Base-by-base conservation (phyloP, 2,888 invertebrate species). In the Eustalomyia histrio region DNA sequence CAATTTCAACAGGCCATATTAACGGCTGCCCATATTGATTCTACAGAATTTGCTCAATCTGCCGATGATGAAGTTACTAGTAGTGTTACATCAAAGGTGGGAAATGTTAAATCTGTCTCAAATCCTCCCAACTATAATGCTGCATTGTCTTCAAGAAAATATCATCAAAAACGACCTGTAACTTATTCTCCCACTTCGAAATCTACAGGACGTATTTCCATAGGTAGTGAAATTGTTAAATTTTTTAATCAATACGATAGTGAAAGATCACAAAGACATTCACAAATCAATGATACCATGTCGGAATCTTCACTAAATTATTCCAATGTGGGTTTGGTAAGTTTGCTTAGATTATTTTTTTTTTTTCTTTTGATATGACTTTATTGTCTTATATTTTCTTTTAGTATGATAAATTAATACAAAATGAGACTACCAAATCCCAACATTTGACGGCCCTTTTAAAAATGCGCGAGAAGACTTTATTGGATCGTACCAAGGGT, bases 401-500 rank as follows among this genome's bases (percentile, higher is more conserved):
- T 7, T 72, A 92, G 92, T 91, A 93, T 87, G 93, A 93, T 79
- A 92, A 93, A 86, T 90, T 95, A 85, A 93, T 94, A 83, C 93
- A 93, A 87, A 94, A 94, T 84, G 95, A 95, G 89, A 93, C 94
- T 84, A 90, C 92, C 16, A 91, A 94, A 86, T 92, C 94, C 2
- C 93, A 94, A 84, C 93, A 95, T 88, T 91, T 95, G 85, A 92
- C 93, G 81, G 92, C 93, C 57, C 89, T 94, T 53, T 91, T 95
- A 58, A 93, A 94, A 87, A 92, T 94, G 69, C 91, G 94, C 8
- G 94, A 95, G 87, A 93, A 94, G 86, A 92, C 93, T 0, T 88
- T 95, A 69, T 91, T 93, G 50, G 94, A 95, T 89, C 92, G 94
- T 83, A 94, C 94, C 1, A 93, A 93, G 87, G 92, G 92, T 1